Conservation (phyloP, 2,113 vertebrate species). For the Phodopus roborovskii region DNA sequence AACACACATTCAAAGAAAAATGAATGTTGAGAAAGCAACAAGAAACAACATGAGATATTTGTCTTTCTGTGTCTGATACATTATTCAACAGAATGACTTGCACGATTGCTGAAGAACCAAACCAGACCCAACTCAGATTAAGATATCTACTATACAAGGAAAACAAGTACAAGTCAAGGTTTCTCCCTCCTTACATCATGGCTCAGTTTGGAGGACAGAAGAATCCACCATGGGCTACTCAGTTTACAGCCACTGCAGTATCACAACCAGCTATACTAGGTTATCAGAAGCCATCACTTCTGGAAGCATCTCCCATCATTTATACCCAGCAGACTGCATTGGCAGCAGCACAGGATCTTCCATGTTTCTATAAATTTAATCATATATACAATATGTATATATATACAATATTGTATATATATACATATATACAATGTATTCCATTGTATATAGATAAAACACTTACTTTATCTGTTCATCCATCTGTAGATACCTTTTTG, state of each 20-base stretch:
- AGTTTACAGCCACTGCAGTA: slow-evolving; percentile 96
- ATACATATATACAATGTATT: too few relatives aligned
- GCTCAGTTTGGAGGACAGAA: slow-evolving; percentile 99
- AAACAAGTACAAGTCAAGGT: slow-evolving; percentile 61
- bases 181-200: slow-evolving; percentile 86
- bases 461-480: background rate
- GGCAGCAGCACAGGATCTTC: background rate
- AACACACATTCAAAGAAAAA: background rate
- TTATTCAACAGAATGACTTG: background rate
- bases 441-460: background rate
- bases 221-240: slow-evolving; percentile 99
- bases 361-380: background rate
- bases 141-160: slow-evolving; percentile 80
- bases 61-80: background rate
- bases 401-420: too few relatives aligned
- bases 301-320: too few relatives aligned
- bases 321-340: too few relatives aligned
- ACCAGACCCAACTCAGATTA: too few relatives aligned
- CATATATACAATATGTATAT: too few relatives aligned
- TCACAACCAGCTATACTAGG: slow-evolving; percentile 97
- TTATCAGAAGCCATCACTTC: too few relatives aligned
- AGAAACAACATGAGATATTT: background rate
- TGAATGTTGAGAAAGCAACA: background rate
- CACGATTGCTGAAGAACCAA: too few relatives aligned
- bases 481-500: background rate